Evolutionary conservation across 2,113 vertebrate genomes (phyloP).

Genomic region (Aphyosemion australe): DNA sequence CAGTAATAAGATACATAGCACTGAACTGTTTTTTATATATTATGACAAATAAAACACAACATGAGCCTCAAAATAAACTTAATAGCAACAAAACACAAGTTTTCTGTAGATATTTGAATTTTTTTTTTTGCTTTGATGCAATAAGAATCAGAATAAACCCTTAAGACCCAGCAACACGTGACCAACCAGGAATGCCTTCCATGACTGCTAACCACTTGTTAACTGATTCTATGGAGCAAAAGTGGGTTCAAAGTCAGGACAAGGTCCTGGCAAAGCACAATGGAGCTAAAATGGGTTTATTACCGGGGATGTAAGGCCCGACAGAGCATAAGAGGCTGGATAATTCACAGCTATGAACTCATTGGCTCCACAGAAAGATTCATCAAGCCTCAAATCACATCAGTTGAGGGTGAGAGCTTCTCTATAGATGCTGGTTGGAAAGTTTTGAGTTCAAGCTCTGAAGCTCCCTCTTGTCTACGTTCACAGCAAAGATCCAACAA

Average conservation of each 20-base stretch:
- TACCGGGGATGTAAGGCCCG: slow-evolving; percentile 26
- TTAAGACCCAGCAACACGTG: slow-evolving; percentile 39
- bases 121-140: background rate
- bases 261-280: slow-evolving; percentile 37
- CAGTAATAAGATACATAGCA: too few relatives aligned
- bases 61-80: too few relatives aligned
- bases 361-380: slow-evolving; percentile 53
- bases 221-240: slow-evolving; percentile 11
- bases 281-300: slow-evolving; percentile 45
- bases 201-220: slow-evolving; percentile 19
- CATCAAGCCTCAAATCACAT: slow-evolving; percentile 65
- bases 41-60: too few relatives aligned
- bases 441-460: slow-evolving; percentile 35
- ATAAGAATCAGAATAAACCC: background rate
- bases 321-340: slow-evolving; percentile 25
- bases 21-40: too few relatives aligned
- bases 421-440: slow-evolving; percentile 51
- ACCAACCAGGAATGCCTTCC: slow-evolving; percentile 44
- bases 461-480: slow-evolving; percentile 51
- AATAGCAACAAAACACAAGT: too few relatives aligned
- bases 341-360: slow-evolving; percentile 46
- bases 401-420: slow-evolving; percentile 59
- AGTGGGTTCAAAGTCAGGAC: slow-evolving; percentile 48
- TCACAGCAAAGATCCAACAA: slow-evolving; percentile 33
- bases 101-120: background rate